These are phyloP conservation scores for Machaerirhynchus nigripectus DNA, from an alignment of 2,113 vertebrate genomes.

Conservation along the genomic window DNA sequence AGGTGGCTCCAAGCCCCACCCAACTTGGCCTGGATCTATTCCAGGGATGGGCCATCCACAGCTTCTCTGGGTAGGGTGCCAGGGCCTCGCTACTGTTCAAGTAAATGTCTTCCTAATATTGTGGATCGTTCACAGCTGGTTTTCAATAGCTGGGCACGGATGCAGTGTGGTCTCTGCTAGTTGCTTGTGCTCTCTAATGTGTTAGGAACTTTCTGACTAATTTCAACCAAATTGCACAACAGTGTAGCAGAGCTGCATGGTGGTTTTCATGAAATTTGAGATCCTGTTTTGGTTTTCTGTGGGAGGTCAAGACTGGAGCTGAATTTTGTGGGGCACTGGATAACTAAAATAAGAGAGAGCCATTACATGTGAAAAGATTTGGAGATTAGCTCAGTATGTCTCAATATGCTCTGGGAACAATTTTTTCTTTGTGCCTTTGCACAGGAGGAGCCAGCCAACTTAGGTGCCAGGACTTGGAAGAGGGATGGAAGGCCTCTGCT, in stretches of 20 bases:
- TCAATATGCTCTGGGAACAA: not conserved
- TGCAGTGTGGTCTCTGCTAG: not conserved
- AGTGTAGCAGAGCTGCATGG: not conserved
- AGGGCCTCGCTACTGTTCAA: not conserved
- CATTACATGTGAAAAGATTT: not conserved
- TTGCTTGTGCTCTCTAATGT: not conserved
- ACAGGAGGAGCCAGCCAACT: not conserved
- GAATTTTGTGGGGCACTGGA: not conserved
- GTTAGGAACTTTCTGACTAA: not conserved
- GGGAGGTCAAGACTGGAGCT: not conserved
- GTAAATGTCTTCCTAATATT: not conserved
- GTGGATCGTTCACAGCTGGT: not conserved
- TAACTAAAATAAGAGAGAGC: not conserved
- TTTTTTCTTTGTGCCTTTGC: not conserved
- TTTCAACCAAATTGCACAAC: not conserved
- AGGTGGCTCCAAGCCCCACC: not conserved
- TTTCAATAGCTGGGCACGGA: fast-evolving
- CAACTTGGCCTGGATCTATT: not conserved
- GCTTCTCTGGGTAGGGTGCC: not conserved
- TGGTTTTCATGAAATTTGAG: not conserved
- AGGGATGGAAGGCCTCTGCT: not conserved
- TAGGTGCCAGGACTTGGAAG: not conserved
- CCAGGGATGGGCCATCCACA: not conserved
- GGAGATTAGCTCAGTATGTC: not conserved
- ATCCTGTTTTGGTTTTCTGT: not conserved